A percentile compares a stretch with the other conserved stretches of the same genome.
Conservation (phyloP, 1,140 invertebrate species). For the Tetramorium parvispinum region DNA sequence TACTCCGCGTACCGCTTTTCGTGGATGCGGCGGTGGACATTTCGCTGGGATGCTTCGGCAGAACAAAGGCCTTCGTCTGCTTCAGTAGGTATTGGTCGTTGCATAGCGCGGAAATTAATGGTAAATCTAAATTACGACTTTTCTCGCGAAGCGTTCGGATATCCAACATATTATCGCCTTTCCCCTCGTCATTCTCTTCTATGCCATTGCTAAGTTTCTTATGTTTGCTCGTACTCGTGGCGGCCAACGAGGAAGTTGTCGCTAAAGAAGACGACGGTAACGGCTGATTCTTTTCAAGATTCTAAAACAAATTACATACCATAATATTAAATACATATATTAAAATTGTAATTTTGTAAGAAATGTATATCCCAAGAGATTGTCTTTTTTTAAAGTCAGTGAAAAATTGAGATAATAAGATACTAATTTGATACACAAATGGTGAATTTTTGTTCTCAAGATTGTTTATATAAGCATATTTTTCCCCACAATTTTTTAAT, state of each 20-base stretch:
- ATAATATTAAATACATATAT: not conserved
- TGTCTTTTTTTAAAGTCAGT: not conserved
- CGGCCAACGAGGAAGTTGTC: constrained; percentile 51
- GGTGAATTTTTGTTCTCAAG: no score
- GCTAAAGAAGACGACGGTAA: constrained; percentile 77
- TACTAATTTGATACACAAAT: no score
- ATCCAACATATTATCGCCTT: constrained; percentile 88
- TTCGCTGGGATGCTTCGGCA: constrained; percentile 88
- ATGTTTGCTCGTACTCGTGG: constrained; percentile 58
- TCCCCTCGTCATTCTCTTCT: constrained; percentile 73
- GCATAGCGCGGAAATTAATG: constrained; percentile 95
- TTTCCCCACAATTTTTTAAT: no score
- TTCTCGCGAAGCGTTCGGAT: constrained; percentile 93
- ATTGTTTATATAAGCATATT: no score
- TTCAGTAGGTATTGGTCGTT: constrained; percentile 94
- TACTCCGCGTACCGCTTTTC: constrained; percentile 83
- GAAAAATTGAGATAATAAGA: not conserved
- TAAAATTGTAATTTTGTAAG: not conserved
- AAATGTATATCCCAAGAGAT: not conserved
- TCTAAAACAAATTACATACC: constrained; percentile 70
- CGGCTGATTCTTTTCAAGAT: constrained; percentile 83
- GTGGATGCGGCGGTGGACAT: constrained; percentile 67
- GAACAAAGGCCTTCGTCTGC: constrained; percentile 93
- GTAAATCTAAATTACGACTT: constrained; percentile 94
- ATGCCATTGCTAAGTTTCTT: constrained; percentile 11